These are phyloP conservation scores for Ophioninae sp. DNA, from an alignment of 2,888 invertebrate genomes.

Conservation along the genomic window DNA sequence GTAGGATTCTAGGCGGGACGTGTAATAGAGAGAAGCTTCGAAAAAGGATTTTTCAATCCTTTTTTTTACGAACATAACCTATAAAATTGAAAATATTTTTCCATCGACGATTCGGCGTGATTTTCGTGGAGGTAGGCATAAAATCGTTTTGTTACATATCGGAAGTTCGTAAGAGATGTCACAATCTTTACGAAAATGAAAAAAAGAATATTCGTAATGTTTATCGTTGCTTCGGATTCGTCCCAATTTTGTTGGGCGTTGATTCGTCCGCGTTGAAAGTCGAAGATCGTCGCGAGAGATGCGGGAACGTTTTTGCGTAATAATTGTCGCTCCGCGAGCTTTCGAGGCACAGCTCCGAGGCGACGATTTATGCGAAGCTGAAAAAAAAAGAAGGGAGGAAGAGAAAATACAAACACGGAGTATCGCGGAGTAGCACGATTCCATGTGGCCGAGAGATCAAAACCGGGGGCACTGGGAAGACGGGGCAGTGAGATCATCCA, in stretches of 20 bases:
- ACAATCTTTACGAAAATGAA: background rate
- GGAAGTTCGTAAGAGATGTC: no score
- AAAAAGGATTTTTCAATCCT: no score
- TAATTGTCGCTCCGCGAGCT: background rate
- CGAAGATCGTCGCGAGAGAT: slow-evolving; percentile 5
- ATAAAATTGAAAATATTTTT: no score
- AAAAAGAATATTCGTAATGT: background rate
- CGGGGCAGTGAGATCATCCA: slow-evolving; percentile 75
- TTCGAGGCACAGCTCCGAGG: background rate
- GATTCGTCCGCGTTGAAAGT: slow-evolving; percentile 12
- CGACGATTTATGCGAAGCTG: background rate
- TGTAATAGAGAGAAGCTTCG: no score
- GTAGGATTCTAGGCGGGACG: no score
- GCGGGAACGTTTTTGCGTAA: slow-evolving; percentile 29
- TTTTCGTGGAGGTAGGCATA: no score
- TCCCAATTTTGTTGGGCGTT: background rate
- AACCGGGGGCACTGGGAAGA: slow-evolving; percentile 70
- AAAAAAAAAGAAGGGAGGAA: slow-evolving; percentile 26
- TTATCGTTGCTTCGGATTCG: background rate
- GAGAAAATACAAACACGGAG: slow-evolving; percentile 48
- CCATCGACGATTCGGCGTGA: no score
- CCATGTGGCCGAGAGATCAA: slow-evolving; percentile 73
- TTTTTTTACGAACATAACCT: no score
- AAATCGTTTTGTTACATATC: no score
- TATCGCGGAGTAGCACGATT: slow-evolving; percentile 45